Percentiles rank a stretch among this genome's conserved stretches.
phyloP scores from a whole-genome alignment of 1,140 invertebrate genomes.

The Lineus longissimus region DNA sequence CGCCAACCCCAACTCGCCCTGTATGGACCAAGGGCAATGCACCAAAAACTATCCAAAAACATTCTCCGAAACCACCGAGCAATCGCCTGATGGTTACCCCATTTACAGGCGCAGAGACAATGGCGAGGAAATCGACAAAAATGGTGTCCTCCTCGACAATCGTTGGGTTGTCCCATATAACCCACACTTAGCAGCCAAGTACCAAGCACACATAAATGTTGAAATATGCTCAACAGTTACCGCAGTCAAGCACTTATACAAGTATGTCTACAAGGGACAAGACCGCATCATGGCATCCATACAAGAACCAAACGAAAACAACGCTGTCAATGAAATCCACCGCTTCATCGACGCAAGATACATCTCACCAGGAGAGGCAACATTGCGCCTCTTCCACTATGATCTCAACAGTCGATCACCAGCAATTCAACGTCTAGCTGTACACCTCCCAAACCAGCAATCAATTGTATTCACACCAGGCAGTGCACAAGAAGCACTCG shows the following conservation, averaged over 20 bases:
- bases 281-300: not conserved
- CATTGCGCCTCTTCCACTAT: not conserved
- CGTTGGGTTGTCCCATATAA: no score
- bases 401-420: not conserved
- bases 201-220: not conserved
- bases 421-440: not conserved
- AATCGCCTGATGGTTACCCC: no score
- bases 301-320: not conserved
- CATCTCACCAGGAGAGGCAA: not conserved
- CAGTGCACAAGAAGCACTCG: not conserved
- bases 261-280: not conserved
- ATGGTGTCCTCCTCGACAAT: no score
- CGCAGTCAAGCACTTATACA: no score
- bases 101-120: no score
- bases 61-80: no score
- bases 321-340: not conserved
- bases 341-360: not conserved
- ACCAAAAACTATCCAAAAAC: no score
- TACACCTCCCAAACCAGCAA: not conserved
- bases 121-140: no score
- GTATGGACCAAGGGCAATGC: no score
- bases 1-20: no score
- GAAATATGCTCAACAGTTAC: not conserved
- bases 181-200: no score
- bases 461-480: not conserved